Conservation (phyloP, 2,888 invertebrate genomes). For the Pherbina coryleti region DNA sequence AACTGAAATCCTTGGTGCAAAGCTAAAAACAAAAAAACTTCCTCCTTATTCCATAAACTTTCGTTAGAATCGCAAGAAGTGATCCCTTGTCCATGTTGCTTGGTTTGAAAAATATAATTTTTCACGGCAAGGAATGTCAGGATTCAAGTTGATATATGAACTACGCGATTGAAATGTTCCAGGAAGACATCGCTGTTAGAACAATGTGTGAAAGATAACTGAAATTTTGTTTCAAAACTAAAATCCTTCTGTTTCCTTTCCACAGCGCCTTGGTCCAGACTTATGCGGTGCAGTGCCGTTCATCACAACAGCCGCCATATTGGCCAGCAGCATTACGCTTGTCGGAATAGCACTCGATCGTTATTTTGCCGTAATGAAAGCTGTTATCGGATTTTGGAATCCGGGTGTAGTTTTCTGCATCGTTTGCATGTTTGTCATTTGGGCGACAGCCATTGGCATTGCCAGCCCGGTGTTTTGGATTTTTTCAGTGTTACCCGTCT, state of each 20-base stretch:
- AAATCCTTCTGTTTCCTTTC: constrained; percentile 36
- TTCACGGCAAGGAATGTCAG: too few species aligned
- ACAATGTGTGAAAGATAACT: too few species aligned
- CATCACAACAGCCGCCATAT: constrained; percentile 70
- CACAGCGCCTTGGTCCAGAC: constrained; percentile 69
- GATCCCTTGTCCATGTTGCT: too few species aligned
- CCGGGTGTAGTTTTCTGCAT: constrained; percentile 66
- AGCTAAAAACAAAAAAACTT: too few species aligned
- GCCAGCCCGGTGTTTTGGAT: constrained; percentile 69
- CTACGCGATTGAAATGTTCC: too few species aligned
- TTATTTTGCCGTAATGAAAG: constrained; percentile 71
- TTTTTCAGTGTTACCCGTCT: constrained; percentile 60
- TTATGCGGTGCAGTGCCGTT: constrained; percentile 72
- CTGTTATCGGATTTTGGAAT: constrained; percentile 70
- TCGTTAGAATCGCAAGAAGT: too few species aligned
- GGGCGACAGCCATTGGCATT: constrained; percentile 68
- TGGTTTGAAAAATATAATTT: too few species aligned
- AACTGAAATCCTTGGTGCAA: too few species aligned
- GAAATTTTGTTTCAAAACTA: too few species aligned
- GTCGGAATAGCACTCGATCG: constrained; percentile 73
- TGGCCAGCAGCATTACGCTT: constrained; percentile 72
- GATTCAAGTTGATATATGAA: too few species aligned
- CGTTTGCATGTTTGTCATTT: constrained; percentile 62
- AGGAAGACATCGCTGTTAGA: too few species aligned
- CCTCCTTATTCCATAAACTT: too few species aligned